Base-by-base conservation (phyloP, 1,140 invertebrate species). In the Macrocentrus cingulum region DNA sequence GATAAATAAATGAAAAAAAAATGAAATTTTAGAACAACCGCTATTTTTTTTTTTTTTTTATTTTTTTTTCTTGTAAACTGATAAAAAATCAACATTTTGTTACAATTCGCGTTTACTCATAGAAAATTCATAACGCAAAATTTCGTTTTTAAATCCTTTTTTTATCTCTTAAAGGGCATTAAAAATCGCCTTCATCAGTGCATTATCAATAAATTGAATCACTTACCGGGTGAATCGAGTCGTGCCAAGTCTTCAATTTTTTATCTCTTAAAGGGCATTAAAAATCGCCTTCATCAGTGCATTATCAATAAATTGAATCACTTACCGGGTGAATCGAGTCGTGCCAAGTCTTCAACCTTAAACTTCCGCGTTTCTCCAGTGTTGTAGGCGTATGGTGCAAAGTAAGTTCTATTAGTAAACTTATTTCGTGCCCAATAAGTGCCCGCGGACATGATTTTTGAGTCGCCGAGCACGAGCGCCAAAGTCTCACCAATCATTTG, bases 351-450 rank as follows among this genome's bases (percentile, higher is more conserved):
- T 80, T 95, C 92, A 9, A 96, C 78, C 72, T 90, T 91, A 62
- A 89, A 94, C 69, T 92, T 94, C 63, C 89, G 83, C 0, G 87
- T 94, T 13, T 90, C 77, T 50, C 88, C 77, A n/a, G 83, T 88
- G 69, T 94, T 94, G 74, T 94, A 98, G 19, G 95, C 95, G 74
- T 89, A 95, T 0, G 97, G 96, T 15, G 94, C 96, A 77, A 99
- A 99, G 56, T 89, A 84, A 25, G 94, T 92, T 66, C 92, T 76
- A 72, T 96, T 95, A 0, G 91, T 89, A 74, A 98, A 99, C 79
- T 97, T 97, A 72, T 97, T 95, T 39, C 91, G 84, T 70, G 98
- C 95, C 91, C 95, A 99, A 72, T 89, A 97, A 13, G 90, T 92
- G 20, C 94, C 94, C 57, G 93, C 91, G 5, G 91, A 91, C 87